Evolutionary conservation across 2,113 vertebrate genomes (phyloP), one percentile per base, ranked within the genome.

Genomic region (Danionella cerebrum): DNA sequence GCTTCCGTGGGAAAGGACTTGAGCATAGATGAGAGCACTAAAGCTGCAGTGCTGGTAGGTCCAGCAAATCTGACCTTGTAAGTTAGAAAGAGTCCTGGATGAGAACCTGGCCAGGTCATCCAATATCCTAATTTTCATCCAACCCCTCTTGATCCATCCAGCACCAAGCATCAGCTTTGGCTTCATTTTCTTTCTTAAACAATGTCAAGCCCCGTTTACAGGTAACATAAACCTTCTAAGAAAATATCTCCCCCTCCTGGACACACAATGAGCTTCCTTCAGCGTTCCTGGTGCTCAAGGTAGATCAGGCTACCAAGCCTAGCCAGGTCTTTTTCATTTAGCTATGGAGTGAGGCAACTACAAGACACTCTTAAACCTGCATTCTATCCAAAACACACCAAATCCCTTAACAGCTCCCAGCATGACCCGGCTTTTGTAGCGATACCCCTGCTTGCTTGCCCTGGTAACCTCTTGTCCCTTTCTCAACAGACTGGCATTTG

Each of bases 161-260:
- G 57, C 79, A 76, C 80, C 82, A 79, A 75, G 72, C 65, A 75
- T 70, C 82, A 82, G 68, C 65, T 78, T 75, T 80, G 77, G 68
- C 79, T 76, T 80, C 72, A 57, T 75, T 67, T 76, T 70, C 72
- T 75, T 75, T 74, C 67, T 64, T 79, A 81, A 76, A 88, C 80
- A 80, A 80, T 75, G 77, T 72, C 54, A 58, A 76, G 80, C 73
- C 76, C 82, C 79, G 83, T 77, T 73, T n/a, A n/a, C 79, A 76
- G 76, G 87, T 88, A 90, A 90, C 82, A 76, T 58, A 86, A 88
- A 85, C 82, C 87, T 82, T 70, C 73, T 59, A 75, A 60, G 68
- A 79, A 65, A 71, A 72, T 58, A 78, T 82, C 79, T 83, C 82
- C 79, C 79, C 80, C 84, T 79, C 77, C 80, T 75, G 66, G 47